A percentile compares a stretch with the other conserved stretches of the same genome.
phyloP scores from a whole-genome alignment of 2,797 vertebrate species.

The Gobionotothen gibberifrons region DNA sequence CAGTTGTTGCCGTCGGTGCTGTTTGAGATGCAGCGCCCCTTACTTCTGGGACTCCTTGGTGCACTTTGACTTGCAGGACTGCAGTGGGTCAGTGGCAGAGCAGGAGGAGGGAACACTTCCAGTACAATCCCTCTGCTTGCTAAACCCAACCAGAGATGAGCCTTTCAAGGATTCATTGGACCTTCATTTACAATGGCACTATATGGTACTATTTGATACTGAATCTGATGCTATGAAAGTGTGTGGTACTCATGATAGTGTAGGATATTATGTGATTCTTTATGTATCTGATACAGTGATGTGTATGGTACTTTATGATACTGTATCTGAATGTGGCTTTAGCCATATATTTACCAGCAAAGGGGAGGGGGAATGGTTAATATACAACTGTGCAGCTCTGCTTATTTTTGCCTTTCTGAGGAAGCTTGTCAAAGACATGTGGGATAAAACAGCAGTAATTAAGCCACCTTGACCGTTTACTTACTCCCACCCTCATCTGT shows the following conservation, averaged over 20 bases:
- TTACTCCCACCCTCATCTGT: constrained; percentile 32
- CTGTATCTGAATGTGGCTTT: constrained; percentile 84
- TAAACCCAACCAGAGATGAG: constrained; percentile 67
- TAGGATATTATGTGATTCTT: constrained; percentile 81
- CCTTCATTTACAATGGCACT: constrained; percentile 79
- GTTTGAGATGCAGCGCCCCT: constrained; percentile 69
- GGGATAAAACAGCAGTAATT: constrained; percentile 73
- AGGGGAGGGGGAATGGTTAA: constrained; percentile 79
- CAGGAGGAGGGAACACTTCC: constrained; percentile 51
- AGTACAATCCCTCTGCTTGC: constrained; percentile 49
- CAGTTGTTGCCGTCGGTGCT: constrained; percentile 51
- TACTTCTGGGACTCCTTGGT: constrained; percentile 69
- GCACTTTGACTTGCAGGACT: constrained; percentile 82
- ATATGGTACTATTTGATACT: constrained; percentile 81
- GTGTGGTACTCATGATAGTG: constrained; percentile 79
- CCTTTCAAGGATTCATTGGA: constrained; percentile 74
- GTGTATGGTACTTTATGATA: constrained; percentile 81
- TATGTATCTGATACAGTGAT: constrained; percentile 81
- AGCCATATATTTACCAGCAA: constrained; percentile 88
- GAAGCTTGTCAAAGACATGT: constrained; percentile 75
- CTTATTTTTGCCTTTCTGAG: constrained; percentile 82
- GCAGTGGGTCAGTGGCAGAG: constrained; percentile 61
- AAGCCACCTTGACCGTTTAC: constrained; percentile 67
- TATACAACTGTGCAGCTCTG: constrained; percentile 86
- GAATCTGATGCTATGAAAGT: constrained; percentile 79